Evolutionary conservation across 92 coral and sea anemone species (phyloP), one percentile per base, ranked within the genome.

Genomic region (Hydrozoanthus gracilis): DNA sequence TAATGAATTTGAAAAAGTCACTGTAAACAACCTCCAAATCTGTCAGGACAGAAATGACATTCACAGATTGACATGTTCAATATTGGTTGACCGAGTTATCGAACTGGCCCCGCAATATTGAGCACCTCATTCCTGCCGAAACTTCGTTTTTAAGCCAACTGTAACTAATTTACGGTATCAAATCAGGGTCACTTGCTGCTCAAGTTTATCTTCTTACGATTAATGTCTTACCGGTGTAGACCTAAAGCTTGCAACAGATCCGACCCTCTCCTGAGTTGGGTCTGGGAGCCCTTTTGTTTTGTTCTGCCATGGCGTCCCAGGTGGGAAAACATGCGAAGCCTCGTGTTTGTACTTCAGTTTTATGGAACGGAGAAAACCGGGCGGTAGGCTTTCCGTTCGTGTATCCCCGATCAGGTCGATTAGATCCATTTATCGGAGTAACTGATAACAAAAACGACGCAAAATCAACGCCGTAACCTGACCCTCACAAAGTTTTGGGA

Each of bases 321-420:
- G 92, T 12, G 99, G 98, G 83, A 96, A 96, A 44, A 96, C 97
- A 13, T 89, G 95, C 14, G 98, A 95, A 4, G 95, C 88, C 51
- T 95, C 99, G 78, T 96, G 99, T 86, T 92, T 93, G 87, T 95
- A 96, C 86, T 96, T 96, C 83, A 95, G 86, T 86, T 96, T 96
- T 8, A 96, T 93, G 71, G 98, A 95, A 51, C 93, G 92, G 9
- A 96, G 88, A 89, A 96, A 96, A 7, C 99, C 99, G 54, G 99
- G 88, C 4, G 99, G 99, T 7, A 96, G 88, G 72, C 98, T 93
- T 18, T 96, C 99, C 47, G 99, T 96, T 67, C 95, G 70, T 3
- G 99, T 88, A 90, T 96, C 98, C 3, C 96, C 99, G 51, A 96
- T 95, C 64, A 95, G 87, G 86, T 96, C 99, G 48, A 93, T 88